Evolutionary conservation across 2,888 invertebrate species (phyloP).

Genomic region (Trimorus sp.): DNA sequence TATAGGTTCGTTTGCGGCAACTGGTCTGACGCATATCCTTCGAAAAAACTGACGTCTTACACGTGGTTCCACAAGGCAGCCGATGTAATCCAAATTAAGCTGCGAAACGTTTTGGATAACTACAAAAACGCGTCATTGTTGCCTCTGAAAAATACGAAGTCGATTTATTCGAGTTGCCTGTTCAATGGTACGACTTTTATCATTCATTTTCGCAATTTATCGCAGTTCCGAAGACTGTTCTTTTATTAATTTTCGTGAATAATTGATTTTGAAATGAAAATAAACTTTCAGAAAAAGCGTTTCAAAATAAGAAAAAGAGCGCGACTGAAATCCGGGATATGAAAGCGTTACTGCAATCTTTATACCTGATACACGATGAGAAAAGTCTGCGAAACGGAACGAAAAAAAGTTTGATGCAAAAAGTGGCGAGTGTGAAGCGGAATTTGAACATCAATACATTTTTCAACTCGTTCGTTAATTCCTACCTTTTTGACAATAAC

Average conservation of each 20-base stretch:
- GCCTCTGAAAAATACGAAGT: constrained; percentile 14
- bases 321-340: constrained; percentile 1
- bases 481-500: constrained; percentile 4
- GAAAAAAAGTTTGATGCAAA: constrained; percentile 17
- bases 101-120: not conserved
- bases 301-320: not conserved
- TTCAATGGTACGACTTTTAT: constrained; percentile 26
- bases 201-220: not conserved
- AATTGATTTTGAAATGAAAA: not conserved
- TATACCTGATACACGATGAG: constrained; percentile 35
- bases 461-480: not conserved
- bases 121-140: not conserved
- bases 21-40: constrained; percentile 19
- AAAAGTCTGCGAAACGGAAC: constrained; percentile 10
- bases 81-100: constrained; percentile 10
- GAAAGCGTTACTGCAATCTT: constrained; percentile 15
- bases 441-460: constrained; percentile 25
- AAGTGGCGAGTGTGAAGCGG: constrained; percentile 33
- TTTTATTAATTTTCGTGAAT: too few relatives aligned
- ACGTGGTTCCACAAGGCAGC: constrained; percentile 28
- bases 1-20: constrained; percentile 38
- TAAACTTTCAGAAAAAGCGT: constrained; percentile 6
- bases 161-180: constrained; percentile 13
- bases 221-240: too few relatives aligned
- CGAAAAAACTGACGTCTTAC: not conserved